Base-by-base conservation (phyloP, 1,140 invertebrate species). In the Paralvinella palmiformis region DNA sequence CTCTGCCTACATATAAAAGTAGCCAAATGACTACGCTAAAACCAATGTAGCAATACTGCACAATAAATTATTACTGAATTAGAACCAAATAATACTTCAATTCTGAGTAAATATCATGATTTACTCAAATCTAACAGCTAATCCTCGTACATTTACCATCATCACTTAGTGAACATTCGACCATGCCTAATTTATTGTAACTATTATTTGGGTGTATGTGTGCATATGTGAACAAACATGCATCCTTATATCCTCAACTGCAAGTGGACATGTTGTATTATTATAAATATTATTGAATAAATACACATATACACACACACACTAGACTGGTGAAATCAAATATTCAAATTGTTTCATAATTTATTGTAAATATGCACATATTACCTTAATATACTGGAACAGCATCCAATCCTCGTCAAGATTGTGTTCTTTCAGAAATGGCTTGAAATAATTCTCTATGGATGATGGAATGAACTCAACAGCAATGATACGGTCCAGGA, bases 401-500 rank as follows among this genome's bases (percentile, higher is more conserved):
- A 77, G 72, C 15, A 75, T 71, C 15, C 66, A 32, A 59, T 77
- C 71, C 50, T 75, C 71, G 24, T 72, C 71, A 4, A 77, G 68
- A 15, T 68, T 57, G 62, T 77, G 65, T 59, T 75, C 72, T 32
- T 68, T 68, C 61, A 77, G 72, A 62, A 75, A 77, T 15, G 73
- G 74, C 29, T 61, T 55, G 35, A 75, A 72, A 35, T 71, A 69
- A 35, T 68, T 63, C 35, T 72, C 62, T 29, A 77, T 55, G 1
- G 72, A 69, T 44, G 63, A 63, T 27, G 57, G 58, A 20, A 77
- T 74, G 59, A 75, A 62, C 36, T 77, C 74, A n/a, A 73, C 58
- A 24, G 72, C 71, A 32, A 72, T 69, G 48, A 75, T 71, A 37
- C 69, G 69, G 59, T 77, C 75, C 45, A 75, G 58, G 73, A 77